Conservation (phyloP, 2,113 vertebrate genomes). For the Dissostichus mawsoni region DNA sequence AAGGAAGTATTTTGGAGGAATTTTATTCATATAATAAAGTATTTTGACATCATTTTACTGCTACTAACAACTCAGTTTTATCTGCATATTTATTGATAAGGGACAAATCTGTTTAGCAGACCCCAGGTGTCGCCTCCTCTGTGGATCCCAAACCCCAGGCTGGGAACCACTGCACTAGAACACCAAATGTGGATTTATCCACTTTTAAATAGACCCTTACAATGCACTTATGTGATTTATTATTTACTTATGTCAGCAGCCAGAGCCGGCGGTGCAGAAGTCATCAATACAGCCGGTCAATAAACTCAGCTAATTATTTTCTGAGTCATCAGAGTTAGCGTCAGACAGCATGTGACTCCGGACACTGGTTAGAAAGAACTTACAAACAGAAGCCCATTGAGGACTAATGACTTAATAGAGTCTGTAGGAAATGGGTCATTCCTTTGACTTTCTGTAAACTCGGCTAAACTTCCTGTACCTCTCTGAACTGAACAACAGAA, state of each 20-base stretch:
- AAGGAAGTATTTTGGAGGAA: too few species aligned
- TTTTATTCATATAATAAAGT: too few species aligned
- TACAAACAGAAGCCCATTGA: neutral
- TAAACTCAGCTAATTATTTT: constrained; percentile 26
- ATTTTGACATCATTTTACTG: too few species aligned
- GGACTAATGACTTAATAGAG: neutral
- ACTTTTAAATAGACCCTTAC: neutral
- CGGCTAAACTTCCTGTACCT: too few species aligned
- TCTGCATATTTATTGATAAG: too few species aligned
- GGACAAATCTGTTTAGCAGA: too few species aligned
- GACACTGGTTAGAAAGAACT: too few species aligned
- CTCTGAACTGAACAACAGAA: too few species aligned
- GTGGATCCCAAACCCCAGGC: too few species aligned
- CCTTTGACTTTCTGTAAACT: neutral
- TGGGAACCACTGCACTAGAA: neutral
- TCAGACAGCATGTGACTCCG: neutral
- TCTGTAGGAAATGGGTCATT: neutral
- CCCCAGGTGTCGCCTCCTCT: too few species aligned
- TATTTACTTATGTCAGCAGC: neutral
- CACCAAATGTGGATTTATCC: neutral
- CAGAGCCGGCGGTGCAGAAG: constrained; percentile 23
- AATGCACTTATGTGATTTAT: too few species aligned
- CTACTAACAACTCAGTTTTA: too few species aligned
- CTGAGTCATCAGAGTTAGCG: neutral
- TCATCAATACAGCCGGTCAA: constrained; percentile 46